A percentile compares a stretch with the other conserved stretches of the same genome.
Evolutionary conservation across 1,140 invertebrate species (phyloP).

Genomic region (Pararge aegeria): DNA sequence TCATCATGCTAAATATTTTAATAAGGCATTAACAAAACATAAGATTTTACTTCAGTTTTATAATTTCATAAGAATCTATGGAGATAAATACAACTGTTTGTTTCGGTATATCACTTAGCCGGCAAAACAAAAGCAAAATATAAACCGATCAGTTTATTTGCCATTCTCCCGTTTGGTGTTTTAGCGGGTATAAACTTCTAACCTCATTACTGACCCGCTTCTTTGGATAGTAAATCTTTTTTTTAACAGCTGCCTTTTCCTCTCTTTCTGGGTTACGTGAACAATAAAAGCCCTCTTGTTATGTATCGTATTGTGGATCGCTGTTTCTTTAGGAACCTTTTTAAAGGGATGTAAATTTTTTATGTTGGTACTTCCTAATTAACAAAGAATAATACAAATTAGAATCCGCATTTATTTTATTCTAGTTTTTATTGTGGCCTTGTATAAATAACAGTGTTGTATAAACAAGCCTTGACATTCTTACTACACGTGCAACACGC

Average conservation of each 20-base stretch:
- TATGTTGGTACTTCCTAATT: background rate
- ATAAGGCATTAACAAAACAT: no score
- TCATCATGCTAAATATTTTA: no score
- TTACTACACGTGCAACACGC: background rate
- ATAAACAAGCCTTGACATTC: background rate
- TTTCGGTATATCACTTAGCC: slow-evolving; percentile 25
- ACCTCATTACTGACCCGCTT: slow-evolving; percentile 29
- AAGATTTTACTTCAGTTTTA: no score
- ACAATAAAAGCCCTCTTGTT: background rate
- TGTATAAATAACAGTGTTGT: background rate
- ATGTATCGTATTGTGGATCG: background rate
- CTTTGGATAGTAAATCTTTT: slow-evolving; percentile 30
- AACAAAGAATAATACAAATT: background rate
- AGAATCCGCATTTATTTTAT: background rate
- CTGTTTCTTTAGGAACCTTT: slow-evolving; percentile 1
- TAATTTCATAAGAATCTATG: no score
- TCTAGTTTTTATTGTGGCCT: background rate
- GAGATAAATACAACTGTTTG: slow-evolving; percentile 18
- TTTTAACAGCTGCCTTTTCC: slow-evolving; percentile 23
- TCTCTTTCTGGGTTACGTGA: slow-evolving; percentile 17
- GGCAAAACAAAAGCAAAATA: slow-evolving; percentile 28
- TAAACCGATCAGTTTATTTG: slow-evolving; percentile 27
- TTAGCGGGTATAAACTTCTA: slow-evolving; percentile 28
- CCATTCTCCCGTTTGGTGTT: slow-evolving; percentile 24
- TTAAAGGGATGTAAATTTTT: background rate